Evolutionary conservation across 2,113 vertebrate species (phyloP).

Genomic region (Platichthys flesus): DNA sequence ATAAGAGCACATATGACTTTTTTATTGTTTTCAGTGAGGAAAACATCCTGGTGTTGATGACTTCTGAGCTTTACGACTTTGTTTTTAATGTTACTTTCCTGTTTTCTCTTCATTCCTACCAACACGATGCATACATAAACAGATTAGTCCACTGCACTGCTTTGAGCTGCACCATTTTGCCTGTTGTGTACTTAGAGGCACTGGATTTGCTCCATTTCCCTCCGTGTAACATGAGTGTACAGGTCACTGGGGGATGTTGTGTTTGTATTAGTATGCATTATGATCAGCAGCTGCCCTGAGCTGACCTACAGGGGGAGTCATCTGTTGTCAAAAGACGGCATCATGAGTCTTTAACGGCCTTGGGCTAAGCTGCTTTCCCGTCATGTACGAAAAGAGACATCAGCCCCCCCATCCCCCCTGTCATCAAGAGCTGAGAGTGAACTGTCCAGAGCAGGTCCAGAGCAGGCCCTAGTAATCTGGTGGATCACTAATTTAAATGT

Average conservation of each 20-base stretch:
- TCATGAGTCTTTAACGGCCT: slow-evolving; percentile 21
- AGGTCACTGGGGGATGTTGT: slow-evolving; percentile 1
- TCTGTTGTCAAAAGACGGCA: slow-evolving; percentile 37
- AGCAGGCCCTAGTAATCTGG: slow-evolving; percentile 1
- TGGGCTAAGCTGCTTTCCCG: slow-evolving; percentile 28
- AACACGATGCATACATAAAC: not conserved
- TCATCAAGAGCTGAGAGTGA: slow-evolving; percentile 16
- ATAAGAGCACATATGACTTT: too few relatives aligned
- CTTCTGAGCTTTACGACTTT: not conserved
- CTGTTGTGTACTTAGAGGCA: slow-evolving; percentile 9
- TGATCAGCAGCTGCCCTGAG: slow-evolving; percentile 12
- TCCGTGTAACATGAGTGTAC: not conserved
- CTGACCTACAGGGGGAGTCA: slow-evolving; percentile 20
- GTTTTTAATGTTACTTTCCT: not conserved
- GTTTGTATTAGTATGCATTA: slow-evolving; percentile 15
- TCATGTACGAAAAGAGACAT: slow-evolving; percentile 37
- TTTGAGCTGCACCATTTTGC: not conserved
- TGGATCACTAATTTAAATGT: not conserved
- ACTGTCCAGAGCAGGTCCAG: slow-evolving; percentile 12
- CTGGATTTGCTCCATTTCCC: not conserved
- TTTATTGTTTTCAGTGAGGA: not conserved
- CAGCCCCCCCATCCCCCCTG: not conserved
- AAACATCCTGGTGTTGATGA: slow-evolving; percentile 15
- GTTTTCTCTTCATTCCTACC: not conserved
- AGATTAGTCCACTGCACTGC: not conserved